A percentile compares a stretch with the other conserved stretches of the same genome.
Evolutionary conservation across 2,113 vertebrate species (phyloP).

Genomic region (human (Homo sapiens)): GRCh38 chr16:59174001-59174500

Average conservation of each 20-base stretch:
- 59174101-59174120: neutral
- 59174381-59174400: conserved; percentile 4
- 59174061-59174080: neutral
- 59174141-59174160: neutral
- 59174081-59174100: neutral
- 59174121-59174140: conserved; percentile 40
- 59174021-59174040: neutral
- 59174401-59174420: neutral
- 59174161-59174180: neutral
- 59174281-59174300: neutral
- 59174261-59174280: neutral
- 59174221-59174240: neutral
- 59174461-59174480: neutral
- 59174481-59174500: neutral
- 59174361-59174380: neutral
- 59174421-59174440: neutral
- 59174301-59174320: neutral
- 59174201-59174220: neutral
- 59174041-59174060: neutral
- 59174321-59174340: neutral
- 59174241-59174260: neutral
- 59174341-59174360: neutral
- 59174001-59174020: neutral
- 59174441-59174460: neutral
- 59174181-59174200: neutral